A percentile compares a stretch with the other conserved stretches of the same genome.
Conservation (phyloP, 2,888 invertebrate species). For the Macrophya annulata region DNA sequence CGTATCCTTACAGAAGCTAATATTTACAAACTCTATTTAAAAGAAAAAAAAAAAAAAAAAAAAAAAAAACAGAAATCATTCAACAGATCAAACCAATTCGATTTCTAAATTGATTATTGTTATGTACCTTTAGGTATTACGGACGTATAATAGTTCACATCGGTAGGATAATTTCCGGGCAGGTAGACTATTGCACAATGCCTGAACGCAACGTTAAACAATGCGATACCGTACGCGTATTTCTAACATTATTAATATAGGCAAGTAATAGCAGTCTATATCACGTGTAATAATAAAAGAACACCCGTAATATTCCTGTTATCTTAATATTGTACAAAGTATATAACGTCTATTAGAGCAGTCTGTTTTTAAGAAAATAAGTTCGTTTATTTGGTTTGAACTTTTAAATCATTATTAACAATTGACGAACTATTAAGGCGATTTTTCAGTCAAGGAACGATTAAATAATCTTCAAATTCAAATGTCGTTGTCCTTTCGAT, state of each 20-base stretch:
- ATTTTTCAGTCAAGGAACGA: not conserved
- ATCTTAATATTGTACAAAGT: slow-evolving; percentile 26
- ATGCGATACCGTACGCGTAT: not conserved
- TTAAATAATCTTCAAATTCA: not conserved
- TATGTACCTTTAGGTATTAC: not conserved
- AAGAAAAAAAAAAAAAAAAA: not conserved
- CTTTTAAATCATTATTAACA: slow-evolving; percentile 31
- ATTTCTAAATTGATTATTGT: not conserved
- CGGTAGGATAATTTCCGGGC: slow-evolving; percentile 19
- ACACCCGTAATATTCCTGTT: not conserved
- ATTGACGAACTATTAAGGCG: not conserved
- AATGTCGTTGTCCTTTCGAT: slow-evolving; percentile 77
- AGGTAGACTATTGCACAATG: not conserved
- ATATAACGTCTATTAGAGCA: slow-evolving; percentile 28
- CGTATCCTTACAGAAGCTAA: not conserved
- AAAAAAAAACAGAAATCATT: not conserved
- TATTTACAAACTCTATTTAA: slow-evolving; percentile 26
- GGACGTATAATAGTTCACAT: not conserved
- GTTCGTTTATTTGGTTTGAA: slow-evolving; percentile 8
- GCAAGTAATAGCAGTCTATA: slow-evolving; percentile 14
- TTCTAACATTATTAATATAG: slow-evolving; percentile 28
- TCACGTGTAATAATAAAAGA: slow-evolving; percentile 7
- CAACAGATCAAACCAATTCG: not conserved
- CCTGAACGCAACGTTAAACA: not conserved
- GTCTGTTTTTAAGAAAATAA: slow-evolving; percentile 15